Evolutionary conservation across 2,797 vertebrate genomes (phyloP), one percentile per base, ranked within the genome.

Genomic region (Lagorchestes hirsutus): DNA sequence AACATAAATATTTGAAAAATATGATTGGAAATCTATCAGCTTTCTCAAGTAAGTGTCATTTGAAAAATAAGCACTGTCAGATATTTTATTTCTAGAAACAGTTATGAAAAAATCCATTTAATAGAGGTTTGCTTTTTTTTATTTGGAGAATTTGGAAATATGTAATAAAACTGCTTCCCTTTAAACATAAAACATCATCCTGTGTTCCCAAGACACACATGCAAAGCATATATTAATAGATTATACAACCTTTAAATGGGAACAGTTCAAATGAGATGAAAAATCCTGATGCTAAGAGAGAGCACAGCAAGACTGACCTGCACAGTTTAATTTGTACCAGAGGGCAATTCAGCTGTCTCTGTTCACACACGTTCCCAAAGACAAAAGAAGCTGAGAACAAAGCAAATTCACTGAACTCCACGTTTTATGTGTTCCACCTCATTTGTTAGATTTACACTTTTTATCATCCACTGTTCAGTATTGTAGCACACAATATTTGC

Each of bases 301-400:
- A 1, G 34, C 10, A 1, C 2, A 14, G 52, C 54, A 14, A 54
- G 50, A 54, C 11, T 11, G 74, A 50, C 40, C 40, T n/a, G n/a
- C 4, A 3, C 11, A 50, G 18, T 95, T 92, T 62, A 93, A 92
- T 62, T 34, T 91, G 22, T 28, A 50, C 54, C 12, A 87, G 46
- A 54, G 31, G 4, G 92, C 92, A 94, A 56, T 95, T 91, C 27
- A 40, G 90, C 14, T 12, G 29, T 94, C n/a, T 9, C 54, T 6
- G 0, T 95, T 55, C 93, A 54, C 16, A 0, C 16, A 59, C 94
- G 27, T 96, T 91, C 10, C 90, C 52, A 93, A 90, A 90, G 57
- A 46, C 6, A 56, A 82, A 90, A 97, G 54, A 74, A 95, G 50
- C 56, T 50, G 50, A 94, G 24, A 92, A 59, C n/a, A 91, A n/a